These are phyloP conservation scores for Ptyas mucosa DNA, from an alignment of 2,113 vertebrate genomes.

Conservation along the genomic window DNA sequence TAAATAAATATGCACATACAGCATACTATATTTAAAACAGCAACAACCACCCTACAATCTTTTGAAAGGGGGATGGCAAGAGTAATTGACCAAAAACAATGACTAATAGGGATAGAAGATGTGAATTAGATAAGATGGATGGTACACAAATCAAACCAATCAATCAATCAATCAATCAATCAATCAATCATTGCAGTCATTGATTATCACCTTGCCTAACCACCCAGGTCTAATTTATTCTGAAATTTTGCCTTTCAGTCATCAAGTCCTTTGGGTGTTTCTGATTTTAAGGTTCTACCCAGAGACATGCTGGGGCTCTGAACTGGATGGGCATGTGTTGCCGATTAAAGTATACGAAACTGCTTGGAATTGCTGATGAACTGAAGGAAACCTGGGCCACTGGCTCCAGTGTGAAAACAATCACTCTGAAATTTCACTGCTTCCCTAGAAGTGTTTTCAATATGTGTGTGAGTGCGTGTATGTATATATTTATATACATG, in stretches of 20 bases:
- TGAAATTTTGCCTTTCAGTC: neutral
- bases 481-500: neutral
- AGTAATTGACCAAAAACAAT: neutral
- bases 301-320: neutral
- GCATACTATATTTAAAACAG: no score
- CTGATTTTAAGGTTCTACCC: neutral
- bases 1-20: no score
- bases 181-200: neutral
- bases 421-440: conserved; percentile 61
- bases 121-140: no score
- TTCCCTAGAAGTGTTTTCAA: conserved; percentile 59
- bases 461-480: neutral
- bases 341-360: neutral
- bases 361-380: conserved; percentile 41
- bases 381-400: conserved; percentile 49
- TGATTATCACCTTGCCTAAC: neutral
- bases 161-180: no score
- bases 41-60: no score
- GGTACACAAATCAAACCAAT: no score
- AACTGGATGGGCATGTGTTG: neutral
- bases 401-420: conserved; percentile 67
- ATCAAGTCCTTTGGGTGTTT: neutral
- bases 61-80: neutral
- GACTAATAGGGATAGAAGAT: neutral
- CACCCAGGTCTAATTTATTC: neutral